Evolutionary conservation across 2,888 invertebrate species (phyloP), one percentile per base, ranked within the genome.

Genomic region (Arge pagana): DNA sequence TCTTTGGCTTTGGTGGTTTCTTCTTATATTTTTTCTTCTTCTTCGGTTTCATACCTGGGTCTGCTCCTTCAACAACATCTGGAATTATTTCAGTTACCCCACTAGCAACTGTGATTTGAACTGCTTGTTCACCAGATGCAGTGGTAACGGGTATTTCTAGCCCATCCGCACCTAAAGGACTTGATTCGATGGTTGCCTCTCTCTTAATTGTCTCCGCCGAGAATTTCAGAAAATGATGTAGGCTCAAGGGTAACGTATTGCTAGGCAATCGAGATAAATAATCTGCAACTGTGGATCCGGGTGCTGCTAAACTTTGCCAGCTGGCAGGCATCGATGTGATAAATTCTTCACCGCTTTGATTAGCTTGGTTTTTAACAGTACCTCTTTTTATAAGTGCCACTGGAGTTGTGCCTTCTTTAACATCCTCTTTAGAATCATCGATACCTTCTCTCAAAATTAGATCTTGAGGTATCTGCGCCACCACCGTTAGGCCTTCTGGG

Each of bases 21-120:
- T 89, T 89, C 81, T 89, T 89, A 76, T 88, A 87, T 66, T 88
- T 88, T 79, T 89, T 88, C 80, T 89, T 89, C 71, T 87, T 87
- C 66, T 88, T 88, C 4, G 78, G 75, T 51, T 77, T 79, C 5
- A 69, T 64, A 0, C 72, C 74, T 0, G 75, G 60, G 31, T 76
- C 76, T 3, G 72, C 66, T 28, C 68, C 70, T 8, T 73, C 71
- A 0, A 70, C 69, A 1, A 76, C 70, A n/a, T 79, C 78, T 1
- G 77, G 78, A 37, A 80, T 78, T 10, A 78, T 75, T 51, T 80
- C 80, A 4, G 79, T 77, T 19, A 80, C 77, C 0, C 78, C 70
- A 2, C 71, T 78, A 0, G 80, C 81, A 4, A 80, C 81, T 0
- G 77, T 77, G 50, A 80, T 79, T 41, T 79, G 78, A 50, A 81